Evolutionary conservation across 2,113 vertebrate genomes (phyloP).

Genomic region (Grammomys surdaster): DNA sequence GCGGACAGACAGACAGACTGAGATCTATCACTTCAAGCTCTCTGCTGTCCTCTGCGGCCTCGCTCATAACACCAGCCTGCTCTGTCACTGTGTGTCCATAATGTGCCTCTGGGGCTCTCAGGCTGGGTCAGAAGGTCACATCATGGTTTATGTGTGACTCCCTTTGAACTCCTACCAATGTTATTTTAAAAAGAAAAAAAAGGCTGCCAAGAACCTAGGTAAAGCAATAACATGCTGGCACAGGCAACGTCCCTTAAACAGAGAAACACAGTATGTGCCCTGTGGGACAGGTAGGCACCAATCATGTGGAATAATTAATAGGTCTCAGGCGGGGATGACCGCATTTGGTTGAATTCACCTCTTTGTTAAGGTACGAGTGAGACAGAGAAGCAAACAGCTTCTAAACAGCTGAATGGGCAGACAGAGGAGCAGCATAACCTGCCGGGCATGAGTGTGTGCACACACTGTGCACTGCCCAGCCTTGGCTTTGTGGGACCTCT

Average conservation of each 20-base stretch:
- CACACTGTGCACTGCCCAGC: too few relatives aligned
- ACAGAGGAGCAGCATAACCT: conserved; percentile 37
- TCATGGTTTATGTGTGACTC: conserved; percentile 9
- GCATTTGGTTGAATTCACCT: conserved; percentile 52
- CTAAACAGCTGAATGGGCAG: not conserved
- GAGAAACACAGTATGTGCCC: conserved; percentile 76
- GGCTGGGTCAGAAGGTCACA: conserved; percentile 25
- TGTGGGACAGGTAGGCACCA: conserved; percentile 69
- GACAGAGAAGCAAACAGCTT: not conserved
- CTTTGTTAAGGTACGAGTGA: conserved; percentile 28
- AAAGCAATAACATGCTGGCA: conserved; percentile 80
- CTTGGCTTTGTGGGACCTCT: too few relatives aligned
- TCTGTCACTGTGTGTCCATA: fast-evolving
- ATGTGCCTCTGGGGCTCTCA: not conserved
- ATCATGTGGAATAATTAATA: conserved; percentile 83
- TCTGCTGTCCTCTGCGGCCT: fast-evolving
- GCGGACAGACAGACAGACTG: not conserved
- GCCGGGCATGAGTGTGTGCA: fast-evolving
- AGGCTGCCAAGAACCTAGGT: conserved; percentile 73
- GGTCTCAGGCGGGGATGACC: conserved; percentile 63
- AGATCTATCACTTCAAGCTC: not conserved
- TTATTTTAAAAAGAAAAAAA: conserved; percentile 55
- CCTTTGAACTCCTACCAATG: conserved; percentile 71
- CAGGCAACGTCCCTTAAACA: conserved; percentile 55
- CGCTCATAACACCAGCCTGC: not conserved